These are phyloP conservation scores for Rhyzopertha dominica DNA, from an alignment of 1,140 invertebrate genomes.

Conservation along the genomic window DNA sequence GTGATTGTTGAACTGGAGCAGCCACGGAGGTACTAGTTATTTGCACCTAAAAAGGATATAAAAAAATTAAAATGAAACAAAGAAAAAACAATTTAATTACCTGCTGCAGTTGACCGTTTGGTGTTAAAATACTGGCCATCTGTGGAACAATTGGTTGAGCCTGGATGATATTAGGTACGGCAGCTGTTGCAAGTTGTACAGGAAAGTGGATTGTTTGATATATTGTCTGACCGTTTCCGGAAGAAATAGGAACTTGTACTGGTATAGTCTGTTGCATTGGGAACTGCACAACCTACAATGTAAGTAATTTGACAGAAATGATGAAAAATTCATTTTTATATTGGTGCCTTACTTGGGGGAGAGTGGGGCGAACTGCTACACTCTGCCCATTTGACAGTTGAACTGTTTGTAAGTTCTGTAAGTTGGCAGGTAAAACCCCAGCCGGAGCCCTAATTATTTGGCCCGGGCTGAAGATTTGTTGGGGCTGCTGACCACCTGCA, in stretches of 20 bases:
- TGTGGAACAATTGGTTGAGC: slow-evolving; percentile 56
- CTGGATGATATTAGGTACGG: slow-evolving; percentile 51
- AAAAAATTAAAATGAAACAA: too few species aligned
- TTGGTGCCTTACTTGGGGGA: too few species aligned
- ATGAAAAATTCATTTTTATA: neutral
- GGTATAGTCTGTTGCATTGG: slow-evolving; percentile 82
- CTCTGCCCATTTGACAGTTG: slow-evolving; percentile 66
- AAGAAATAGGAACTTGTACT: slow-evolving; percentile 86
- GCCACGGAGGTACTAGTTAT: slow-evolving; percentile 52
- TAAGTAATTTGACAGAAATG: too few species aligned
- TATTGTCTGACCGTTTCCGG: slow-evolving; percentile 84
- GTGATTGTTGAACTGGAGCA: slow-evolving; percentile 24
- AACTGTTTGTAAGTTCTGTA: slow-evolving; percentile 45
- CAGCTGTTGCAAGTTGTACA: slow-evolving; percentile 62
- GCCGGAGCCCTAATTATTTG: slow-evolving; percentile 38
- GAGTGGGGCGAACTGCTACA: too few species aligned
- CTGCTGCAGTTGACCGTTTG: slow-evolving; percentile 81
- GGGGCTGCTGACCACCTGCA: slow-evolving; percentile 50
- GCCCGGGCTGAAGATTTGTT: slow-evolving; percentile 43
- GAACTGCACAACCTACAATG: slow-evolving; percentile 72
- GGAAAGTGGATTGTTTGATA: slow-evolving; percentile 92
- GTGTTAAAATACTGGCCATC: slow-evolving; percentile 80
- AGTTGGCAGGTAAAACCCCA: slow-evolving; percentile 33
- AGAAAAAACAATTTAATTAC: too few species aligned
- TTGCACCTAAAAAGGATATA: too few species aligned